These are phyloP conservation scores for Todus mexicanus DNA, from an alignment of 2,797 vertebrate species.

Conservation along the genomic window DNA sequence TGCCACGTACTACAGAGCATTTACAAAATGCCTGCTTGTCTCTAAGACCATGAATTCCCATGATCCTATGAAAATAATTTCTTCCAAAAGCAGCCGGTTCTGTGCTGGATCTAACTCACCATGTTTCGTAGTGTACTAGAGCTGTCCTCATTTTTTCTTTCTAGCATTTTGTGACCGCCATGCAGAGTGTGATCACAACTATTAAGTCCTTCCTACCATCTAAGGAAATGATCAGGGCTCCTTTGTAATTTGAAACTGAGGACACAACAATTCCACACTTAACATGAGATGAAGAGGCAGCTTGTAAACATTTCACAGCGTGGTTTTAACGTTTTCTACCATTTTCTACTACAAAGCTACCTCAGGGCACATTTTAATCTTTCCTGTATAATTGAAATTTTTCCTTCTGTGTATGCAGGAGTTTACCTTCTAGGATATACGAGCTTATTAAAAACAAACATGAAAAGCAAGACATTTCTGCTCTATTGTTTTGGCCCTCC, in stretches of 20 bases:
- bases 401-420: slow-evolving; percentile 12
- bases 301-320: neutral
- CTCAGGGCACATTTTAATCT: slow-evolving; percentile 46
- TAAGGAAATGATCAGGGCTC: neutral
- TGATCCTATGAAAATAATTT: no score
- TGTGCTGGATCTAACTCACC: neutral
- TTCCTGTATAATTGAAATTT: slow-evolving; percentile 9
- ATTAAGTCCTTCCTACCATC: neutral
- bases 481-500: neutral
- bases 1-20: neutral
- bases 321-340: neutral
- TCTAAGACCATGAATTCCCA: neutral
- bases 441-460: slow-evolving; percentile 28
- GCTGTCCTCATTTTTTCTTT: neutral
- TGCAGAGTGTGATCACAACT: neutral
- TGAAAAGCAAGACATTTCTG: neutral
- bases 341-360: neutral
- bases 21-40: neutral
- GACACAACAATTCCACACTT: neutral
- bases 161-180: neutral
- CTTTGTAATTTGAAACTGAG: neutral
- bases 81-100: neutral
- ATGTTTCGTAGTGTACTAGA: neutral
- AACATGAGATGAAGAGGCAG: neutral
- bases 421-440: slow-evolving; percentile 48